These are phyloP conservation scores for Tachycineta bicolor DNA, from an alignment of 2,113 vertebrate species.

Conservation along the genomic window DNA sequence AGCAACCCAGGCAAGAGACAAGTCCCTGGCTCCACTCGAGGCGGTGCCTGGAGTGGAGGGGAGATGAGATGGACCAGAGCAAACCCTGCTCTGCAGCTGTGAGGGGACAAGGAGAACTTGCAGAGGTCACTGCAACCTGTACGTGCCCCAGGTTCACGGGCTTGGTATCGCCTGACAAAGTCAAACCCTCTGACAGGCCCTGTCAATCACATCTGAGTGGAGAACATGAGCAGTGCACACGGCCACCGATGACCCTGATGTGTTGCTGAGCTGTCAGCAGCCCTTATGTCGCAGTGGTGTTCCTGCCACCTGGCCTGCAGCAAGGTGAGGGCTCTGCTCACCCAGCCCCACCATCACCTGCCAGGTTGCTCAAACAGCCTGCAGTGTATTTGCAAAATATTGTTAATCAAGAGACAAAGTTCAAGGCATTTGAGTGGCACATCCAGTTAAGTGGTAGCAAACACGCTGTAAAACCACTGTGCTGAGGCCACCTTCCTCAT, in stretches of 20 bases:
- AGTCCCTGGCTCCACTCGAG: background rate
- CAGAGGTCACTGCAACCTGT: accelerated
- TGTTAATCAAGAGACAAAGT: background rate
- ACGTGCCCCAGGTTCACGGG: background rate
- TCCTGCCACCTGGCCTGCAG: accelerated
- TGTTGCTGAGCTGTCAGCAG: background rate
- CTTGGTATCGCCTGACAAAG: background rate
- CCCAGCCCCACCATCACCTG: background rate
- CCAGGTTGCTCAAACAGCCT: background rate
- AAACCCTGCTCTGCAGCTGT: background rate
- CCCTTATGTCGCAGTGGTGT: background rate
- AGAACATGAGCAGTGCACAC: background rate
- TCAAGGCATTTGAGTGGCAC: constrained; percentile 12
- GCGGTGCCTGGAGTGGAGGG: background rate
- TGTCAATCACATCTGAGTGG: background rate
- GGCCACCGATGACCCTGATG: background rate
- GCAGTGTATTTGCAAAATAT: background rate
- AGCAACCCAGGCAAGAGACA: background rate
- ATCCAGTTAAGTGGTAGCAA: background rate
- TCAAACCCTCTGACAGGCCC: background rate
- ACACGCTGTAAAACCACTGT: constrained; percentile 8
- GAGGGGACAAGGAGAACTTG: accelerated
- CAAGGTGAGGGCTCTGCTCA: background rate
- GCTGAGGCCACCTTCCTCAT: constrained; percentile 21
- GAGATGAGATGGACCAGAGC: accelerated